Conservation (phyloP, 2,113 vertebrate species). For the Melanerpes formicivorus region DNA sequence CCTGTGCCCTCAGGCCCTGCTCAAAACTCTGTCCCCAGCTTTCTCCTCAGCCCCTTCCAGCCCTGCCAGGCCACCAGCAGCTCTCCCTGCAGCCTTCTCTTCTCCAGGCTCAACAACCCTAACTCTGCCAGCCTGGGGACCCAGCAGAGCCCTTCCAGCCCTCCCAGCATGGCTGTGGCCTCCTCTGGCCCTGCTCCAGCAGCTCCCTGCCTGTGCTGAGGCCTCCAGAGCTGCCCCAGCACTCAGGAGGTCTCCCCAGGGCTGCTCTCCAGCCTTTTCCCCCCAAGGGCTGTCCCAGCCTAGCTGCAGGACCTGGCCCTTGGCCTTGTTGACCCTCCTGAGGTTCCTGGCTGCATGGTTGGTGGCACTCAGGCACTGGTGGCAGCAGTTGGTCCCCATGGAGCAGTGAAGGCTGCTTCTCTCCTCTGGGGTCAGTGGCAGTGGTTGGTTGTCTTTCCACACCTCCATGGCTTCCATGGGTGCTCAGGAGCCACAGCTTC, state of each 20-base stretch:
- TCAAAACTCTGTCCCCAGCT: too few relatives aligned
- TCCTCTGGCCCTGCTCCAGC: too few relatives aligned
- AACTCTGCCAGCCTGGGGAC: background rate
- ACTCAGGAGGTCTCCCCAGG: too few relatives aligned
- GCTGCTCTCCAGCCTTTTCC: too few relatives aligned
- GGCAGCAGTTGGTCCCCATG: fast-evolving
- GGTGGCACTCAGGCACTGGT: fast-evolving
- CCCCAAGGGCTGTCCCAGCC: too few relatives aligned
- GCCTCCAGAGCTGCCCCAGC: too few relatives aligned
- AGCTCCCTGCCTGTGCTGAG: too few relatives aligned
- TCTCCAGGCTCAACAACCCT: background rate
- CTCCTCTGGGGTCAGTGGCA: fast-evolving
- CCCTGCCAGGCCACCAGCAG: background rate
- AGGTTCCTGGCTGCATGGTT: fast-evolving
- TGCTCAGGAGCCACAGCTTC: background rate
- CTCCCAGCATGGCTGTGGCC: too few relatives aligned
- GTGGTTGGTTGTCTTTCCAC: background rate
- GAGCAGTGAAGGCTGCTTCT: background rate
- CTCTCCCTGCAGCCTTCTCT: background rate
- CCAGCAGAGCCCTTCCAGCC: too few relatives aligned
- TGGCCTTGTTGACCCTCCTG: background rate
- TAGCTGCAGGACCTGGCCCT: background rate
- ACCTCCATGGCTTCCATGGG: background rate
- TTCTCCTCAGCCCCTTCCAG: too few relatives aligned
- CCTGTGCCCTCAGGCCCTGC: too few relatives aligned